A percentile compares a stretch with the other conserved stretches of the same genome.
phyloP scores from a whole-genome alignment of 2,113 vertebrate genomes.

The Callorhinus ursinus region DNA sequence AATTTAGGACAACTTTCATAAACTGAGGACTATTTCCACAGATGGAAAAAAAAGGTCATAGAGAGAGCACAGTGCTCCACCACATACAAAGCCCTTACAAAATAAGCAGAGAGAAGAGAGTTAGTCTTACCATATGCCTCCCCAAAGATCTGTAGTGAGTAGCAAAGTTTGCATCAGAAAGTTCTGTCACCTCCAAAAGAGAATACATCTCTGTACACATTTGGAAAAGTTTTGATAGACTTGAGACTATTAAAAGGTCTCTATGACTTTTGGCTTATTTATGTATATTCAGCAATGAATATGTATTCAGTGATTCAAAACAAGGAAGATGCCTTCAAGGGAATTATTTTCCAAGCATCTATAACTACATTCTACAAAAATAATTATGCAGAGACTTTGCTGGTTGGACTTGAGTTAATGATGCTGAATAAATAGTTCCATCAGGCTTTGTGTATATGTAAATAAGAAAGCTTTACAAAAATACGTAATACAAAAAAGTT shows the following conservation, averaged over 20 bases:
- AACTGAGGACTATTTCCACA: background rate
- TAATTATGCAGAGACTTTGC: background rate
- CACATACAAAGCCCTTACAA: background rate
- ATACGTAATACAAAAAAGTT: background rate
- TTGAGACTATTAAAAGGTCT: background rate
- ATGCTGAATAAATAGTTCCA: background rate
- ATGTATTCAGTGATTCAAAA: background rate
- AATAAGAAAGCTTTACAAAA: background rate
- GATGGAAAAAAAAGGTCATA: background rate
- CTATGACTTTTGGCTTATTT: background rate
- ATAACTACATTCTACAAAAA: background rate
- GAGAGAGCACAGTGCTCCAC: background rate
- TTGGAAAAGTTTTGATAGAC: background rate
- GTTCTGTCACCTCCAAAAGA: background rate
- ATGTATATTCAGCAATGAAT: background rate
- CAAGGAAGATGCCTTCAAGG: background rate
- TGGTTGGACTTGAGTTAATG: background rate
- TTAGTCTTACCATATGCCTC: background rate
- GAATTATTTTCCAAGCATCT: background rate
- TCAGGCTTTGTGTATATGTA: background rate
- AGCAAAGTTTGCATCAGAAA: slow-evolving; percentile 7
- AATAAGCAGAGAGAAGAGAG: background rate
- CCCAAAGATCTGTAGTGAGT: background rate
- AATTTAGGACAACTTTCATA: background rate
- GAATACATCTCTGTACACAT: background rate